Evolutionary conservation across 2,888 invertebrate species (phyloP), one percentile per base, ranked within the genome.

Genomic region (Eurois occulta): DNA sequence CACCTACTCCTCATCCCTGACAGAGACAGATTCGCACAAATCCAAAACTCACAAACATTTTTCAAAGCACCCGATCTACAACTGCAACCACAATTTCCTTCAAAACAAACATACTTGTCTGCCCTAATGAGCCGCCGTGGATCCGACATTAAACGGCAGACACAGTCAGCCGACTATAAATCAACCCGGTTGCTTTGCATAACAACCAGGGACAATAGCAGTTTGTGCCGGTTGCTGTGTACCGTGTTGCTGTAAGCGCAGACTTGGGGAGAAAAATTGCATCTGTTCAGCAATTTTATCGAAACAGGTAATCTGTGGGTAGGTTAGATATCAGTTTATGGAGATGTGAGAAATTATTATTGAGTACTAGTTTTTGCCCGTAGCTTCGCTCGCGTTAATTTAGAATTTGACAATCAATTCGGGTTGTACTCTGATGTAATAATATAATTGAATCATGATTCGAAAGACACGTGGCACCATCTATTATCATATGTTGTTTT

Each of bases 171-270:
- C 46, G 66, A 71, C 80, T 46, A 79, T 84, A 84, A 86, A 84
- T 86, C 84, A 84, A 83, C 78, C 32, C 67, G 75, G 70, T 84
- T 65, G 84, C 80, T 86, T 84, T 86, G 80, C 84, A 84, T 86
- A 86, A 84, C 84, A 84, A 65, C 78, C 64, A 41, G 13, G 16
- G 55, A 86, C 84, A 86, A 86, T 86, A 58, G 75, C 75, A 70
- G 67, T 84, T 84, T 78, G 72, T 74, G 46, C 69, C 41, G 77
- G 32, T 60, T 60, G 60, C 32, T 60, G 32, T 60, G 58, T 58
- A 58, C 74, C 77, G 58, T 46, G 83, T 83, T 78, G 65, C 32
- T 18, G 72, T 69, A 60, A 83, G 41, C 68, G 77, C 83, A 85
- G 86, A 82, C 46, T 83, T n/a, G 43, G 2, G 43, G 13, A 13